Evolutionary conservation across 2,113 vertebrate species (phyloP).

Genomic region (Monopterus albus): DNA sequence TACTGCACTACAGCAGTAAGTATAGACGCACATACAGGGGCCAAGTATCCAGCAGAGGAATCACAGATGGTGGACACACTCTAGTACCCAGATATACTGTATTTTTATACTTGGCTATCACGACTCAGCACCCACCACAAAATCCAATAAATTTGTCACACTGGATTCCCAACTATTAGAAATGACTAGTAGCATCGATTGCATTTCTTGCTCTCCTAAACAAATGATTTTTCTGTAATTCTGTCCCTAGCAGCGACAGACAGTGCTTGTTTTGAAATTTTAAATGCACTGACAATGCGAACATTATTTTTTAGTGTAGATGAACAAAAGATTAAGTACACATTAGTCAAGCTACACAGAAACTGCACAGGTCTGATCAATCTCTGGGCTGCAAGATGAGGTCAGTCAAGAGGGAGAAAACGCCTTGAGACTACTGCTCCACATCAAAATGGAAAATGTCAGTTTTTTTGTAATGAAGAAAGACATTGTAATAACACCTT

Average conservation of each 20-base stretch:
- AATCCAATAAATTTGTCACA: constrained; percentile 20
- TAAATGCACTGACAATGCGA: not conserved
- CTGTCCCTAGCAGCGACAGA: not conserved
- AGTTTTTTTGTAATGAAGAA: not conserved
- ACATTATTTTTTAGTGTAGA: constrained; percentile 12
- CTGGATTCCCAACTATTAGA: constrained; percentile 21
- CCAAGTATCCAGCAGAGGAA: constrained; percentile 31
- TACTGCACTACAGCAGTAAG: constrained; percentile 35
- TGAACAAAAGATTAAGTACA: constrained; percentile 9
- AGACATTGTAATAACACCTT: constrained; percentile 13
- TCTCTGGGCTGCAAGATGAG: constrained; percentile 1
- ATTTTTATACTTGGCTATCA: constrained; percentile 62
- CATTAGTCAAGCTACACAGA: not conserved
- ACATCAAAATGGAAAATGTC: constrained; percentile 5
- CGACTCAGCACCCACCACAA: constrained; percentile 52
- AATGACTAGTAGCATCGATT: not conserved
- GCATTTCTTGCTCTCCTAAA: constrained; percentile 9
- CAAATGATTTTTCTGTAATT: not conserved
- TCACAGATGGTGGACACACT: constrained; percentile 39
- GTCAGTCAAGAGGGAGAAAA: constrained; percentile 17
- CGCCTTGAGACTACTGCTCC: not conserved
- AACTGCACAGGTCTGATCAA: too few relatives aligned
- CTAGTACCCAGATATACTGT: constrained; percentile 38
- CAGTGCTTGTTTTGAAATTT: constrained; percentile 6
- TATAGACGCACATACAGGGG: constrained; percentile 28